Evolutionary conservation across 2,113 vertebrate genomes (phyloP).

Genomic region (Chaetodon auriga): DNA sequence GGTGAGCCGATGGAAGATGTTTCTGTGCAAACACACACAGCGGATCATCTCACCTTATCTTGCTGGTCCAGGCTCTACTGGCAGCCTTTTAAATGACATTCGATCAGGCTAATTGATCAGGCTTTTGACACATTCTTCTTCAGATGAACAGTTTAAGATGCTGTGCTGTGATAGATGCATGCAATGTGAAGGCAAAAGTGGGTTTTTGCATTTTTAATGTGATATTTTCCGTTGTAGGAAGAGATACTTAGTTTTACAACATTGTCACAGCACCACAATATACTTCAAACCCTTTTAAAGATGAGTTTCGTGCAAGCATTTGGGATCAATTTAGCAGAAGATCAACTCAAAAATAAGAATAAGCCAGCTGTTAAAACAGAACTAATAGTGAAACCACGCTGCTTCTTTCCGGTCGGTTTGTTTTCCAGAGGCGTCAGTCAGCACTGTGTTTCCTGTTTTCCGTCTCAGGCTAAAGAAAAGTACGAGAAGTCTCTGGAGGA

Average conservation of each 20-base stretch:
- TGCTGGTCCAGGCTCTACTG: background rate
- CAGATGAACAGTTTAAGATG: background rate
- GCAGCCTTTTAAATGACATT: conserved; percentile 10
- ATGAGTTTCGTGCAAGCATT: background rate
- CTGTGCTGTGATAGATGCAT: background rate
- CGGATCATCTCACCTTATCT: background rate
- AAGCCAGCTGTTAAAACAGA: background rate
- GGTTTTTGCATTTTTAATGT: background rate
- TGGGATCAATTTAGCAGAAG: background rate
- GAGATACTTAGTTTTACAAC: background rate
- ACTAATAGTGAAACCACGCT: background rate
- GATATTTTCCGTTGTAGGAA: background rate
- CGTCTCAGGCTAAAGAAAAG: conserved; percentile 92
- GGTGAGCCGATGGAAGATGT: too few relatives aligned
- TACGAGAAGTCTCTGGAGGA: conserved; percentile 98
- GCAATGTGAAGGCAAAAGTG: background rate
- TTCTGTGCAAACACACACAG: background rate
- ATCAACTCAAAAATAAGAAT: background rate
- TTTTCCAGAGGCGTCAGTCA: background rate
- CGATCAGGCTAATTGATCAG: conserved; percentile 1
- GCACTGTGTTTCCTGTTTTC: conserved; percentile 20
- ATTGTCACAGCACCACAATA: background rate
- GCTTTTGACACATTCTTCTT: background rate
- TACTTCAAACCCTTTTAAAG: background rate
- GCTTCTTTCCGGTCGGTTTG: background rate